phyloP scores from a whole-genome alignment of 1,140 invertebrate species.

The Dolichoris vasculosae region DNA sequence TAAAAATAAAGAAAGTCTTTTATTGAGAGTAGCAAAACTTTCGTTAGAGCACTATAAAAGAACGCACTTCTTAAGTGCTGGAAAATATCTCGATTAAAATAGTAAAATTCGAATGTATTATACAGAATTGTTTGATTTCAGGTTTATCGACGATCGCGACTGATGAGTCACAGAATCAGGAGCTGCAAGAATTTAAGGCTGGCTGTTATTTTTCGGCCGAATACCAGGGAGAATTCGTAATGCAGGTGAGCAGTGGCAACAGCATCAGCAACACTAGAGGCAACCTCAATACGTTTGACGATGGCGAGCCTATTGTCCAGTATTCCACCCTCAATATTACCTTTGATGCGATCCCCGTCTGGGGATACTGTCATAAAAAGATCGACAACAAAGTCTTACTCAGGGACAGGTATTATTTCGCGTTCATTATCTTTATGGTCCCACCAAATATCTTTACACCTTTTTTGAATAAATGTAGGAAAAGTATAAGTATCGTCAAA shows the following conservation, averaged over 20 bases:
- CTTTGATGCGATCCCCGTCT: conserved; percentile 80
- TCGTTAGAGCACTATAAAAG: no score
- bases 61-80: background rate
- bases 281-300: conserved; percentile 60
- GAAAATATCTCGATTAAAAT: background rate
- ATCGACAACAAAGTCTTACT: conserved; percentile 80
- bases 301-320: conserved; percentile 76
- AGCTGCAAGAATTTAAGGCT: conserved; percentile 59
- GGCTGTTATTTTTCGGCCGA: conserved; percentile 82
- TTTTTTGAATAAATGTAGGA: background rate
- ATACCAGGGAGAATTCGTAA: conserved; percentile 81
- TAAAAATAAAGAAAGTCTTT: no score
- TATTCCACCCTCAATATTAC: conserved; percentile 80
- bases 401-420: conserved; percentile 75
- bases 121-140: background rate
- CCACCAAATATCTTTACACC: background rate
- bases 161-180: conserved; percentile 58
- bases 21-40: no score
- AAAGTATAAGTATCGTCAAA: background rate
- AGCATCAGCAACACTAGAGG: conserved; percentile 66
- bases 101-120: background rate
- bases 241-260: conserved; percentile 76
- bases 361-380: conserved; percentile 80
- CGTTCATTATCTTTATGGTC: background rate
- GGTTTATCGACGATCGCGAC: conserved; percentile 55